Base-by-base conservation (phyloP, 2,888 invertebrate species). In the Dexiosoma caninum region DNA sequence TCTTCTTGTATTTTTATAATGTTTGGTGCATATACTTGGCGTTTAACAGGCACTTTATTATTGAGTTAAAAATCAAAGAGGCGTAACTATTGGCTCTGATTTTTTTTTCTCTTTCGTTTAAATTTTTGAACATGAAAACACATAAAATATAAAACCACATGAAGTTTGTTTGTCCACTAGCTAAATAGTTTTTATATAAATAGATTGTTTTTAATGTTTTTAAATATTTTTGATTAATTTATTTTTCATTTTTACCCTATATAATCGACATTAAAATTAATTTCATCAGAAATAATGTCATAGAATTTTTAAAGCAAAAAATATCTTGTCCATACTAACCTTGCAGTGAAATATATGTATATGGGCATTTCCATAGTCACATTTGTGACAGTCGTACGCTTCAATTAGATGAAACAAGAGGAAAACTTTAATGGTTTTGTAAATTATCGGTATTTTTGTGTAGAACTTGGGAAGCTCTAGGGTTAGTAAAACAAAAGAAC, bases 61-160 rank as follows among this genome's bases (percentile, higher is more conserved):
- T 72, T 77, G 67, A 69, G 80, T 42, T 62, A 27, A 75, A 80
- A 80, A 76, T 60, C 76, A 72, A 81, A 67, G 71, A 77, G 76
- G 80, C 80, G 80, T 81, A 72, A 77, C 80, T 72, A 67, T 81
- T 71, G 76, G 76, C 67, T 51, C 66, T 78, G 27, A 5, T 27
- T 27, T 16, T 16, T 32, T 53, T 19, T 66, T 51, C 7, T 42
- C 1, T 16, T 57, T 64, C 4, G 10, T 60, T 75, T 57, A 62
- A 67, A 71, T 32, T 71, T 71, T 66, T 23, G 23, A 64, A 80
- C 49, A 69, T 44, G 49, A 60, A 69, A 62, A 44, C 40, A 70
- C 57, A 79, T 62, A 62, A 72, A 70, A 32, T 27, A 12, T 27
- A 40, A 69, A 70, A 66, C 66, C 66, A 57, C 57, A 66, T 66